phyloP scores from a whole-genome alignment of 2,113 vertebrate species.

The Corvus moneduloides region DNA sequence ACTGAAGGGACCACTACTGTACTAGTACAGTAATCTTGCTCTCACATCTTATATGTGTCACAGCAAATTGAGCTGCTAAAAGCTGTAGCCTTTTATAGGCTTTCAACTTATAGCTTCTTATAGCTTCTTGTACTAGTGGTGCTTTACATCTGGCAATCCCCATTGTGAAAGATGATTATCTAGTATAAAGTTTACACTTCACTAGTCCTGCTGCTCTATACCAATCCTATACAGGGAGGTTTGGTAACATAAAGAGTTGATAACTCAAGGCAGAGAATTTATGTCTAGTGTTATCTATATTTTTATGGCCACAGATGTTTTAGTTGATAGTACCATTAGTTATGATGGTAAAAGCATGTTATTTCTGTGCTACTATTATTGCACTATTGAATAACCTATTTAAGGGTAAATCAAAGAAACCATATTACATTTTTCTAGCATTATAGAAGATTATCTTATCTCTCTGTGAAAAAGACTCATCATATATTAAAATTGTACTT shows the following conservation, averaged over 20 bases:
- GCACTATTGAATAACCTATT: neutral
- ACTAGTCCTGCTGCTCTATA: neutral
- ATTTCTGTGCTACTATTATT: neutral
- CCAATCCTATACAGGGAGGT: neutral
- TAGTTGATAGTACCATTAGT: neutral
- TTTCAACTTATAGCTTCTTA: neutral
- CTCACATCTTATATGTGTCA: neutral
- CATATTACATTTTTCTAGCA: neutral
- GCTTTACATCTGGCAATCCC: neutral
- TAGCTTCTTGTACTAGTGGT: neutral
- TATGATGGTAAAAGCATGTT: neutral
- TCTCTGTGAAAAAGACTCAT: neutral
- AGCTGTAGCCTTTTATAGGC: neutral
- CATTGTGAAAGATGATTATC: neutral
- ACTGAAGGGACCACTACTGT: neutral
- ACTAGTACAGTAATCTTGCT: neutral
- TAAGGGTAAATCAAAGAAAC: neutral
- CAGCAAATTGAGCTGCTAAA: neutral
- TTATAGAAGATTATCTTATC: neutral
- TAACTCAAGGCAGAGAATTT: neutral
- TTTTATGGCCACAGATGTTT: neutral
- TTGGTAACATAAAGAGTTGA: neutral
- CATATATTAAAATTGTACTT: neutral
- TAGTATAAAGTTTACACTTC: neutral
- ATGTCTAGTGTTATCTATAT: neutral